Conservation (phyloP, 2,888 invertebrate genomes). For the Lamellibrachia satsuma region DNA sequence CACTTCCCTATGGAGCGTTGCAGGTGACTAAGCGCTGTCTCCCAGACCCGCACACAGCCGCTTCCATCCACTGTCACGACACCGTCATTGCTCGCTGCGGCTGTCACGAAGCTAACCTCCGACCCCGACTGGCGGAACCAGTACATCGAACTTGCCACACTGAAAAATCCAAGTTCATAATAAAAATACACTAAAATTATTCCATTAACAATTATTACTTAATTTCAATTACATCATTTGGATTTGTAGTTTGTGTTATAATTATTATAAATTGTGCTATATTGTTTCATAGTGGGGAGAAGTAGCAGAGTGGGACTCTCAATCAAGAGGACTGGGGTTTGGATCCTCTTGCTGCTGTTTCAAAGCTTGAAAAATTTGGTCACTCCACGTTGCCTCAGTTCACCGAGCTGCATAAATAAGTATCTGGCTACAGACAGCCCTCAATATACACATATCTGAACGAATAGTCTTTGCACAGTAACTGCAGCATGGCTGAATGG, state of each 20-base stretch:
- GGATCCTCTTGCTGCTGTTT: no score
- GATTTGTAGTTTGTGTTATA: neutral
- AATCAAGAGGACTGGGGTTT: no score
- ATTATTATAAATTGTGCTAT: neutral
- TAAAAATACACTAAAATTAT: neutral
- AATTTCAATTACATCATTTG: no score
- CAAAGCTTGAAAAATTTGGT: no score
- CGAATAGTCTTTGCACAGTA: no score
- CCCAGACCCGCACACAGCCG: conserved; percentile 71
- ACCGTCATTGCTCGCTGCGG: conserved; percentile 67
- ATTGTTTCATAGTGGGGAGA: neutral
- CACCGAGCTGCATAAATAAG: no score
- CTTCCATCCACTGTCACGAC: conserved; percentile 71
- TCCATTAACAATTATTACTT: no score
- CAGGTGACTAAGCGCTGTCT: conserved; percentile 67
- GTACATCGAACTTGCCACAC: conserved; percentile 60
- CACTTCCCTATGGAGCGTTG: conserved; percentile 68
- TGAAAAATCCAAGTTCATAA: conserved; percentile 24
- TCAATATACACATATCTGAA: no score
- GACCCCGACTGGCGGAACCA: conserved; percentile 66
- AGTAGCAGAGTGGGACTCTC: no score
- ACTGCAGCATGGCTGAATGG: no score
- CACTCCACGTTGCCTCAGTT: no score
- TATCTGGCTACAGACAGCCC: no score
- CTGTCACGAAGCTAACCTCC: conserved; percentile 66